Evolutionary conservation across 2,888 invertebrate genomes (phyloP).

Genomic region (Sarcophaga subvicina): DNA sequence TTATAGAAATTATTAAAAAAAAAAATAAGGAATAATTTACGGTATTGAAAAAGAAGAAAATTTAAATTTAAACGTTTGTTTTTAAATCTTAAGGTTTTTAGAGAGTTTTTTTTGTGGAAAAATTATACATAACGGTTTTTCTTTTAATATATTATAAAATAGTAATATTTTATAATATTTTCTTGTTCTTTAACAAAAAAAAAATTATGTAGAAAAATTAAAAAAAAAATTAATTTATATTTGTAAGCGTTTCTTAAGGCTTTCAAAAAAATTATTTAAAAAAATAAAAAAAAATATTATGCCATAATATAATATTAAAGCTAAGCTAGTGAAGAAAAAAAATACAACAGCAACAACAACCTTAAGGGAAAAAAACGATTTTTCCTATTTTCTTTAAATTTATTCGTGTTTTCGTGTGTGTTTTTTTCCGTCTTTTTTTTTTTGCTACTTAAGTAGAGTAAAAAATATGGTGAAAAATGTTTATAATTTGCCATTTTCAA

Average conservation of each 20-base stretch:
- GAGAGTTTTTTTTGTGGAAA: background rate
- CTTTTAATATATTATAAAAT: slow-evolving; percentile 1
- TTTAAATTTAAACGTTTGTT: no score
- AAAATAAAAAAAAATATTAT: slow-evolving; percentile 33
- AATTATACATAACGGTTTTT: slow-evolving; percentile 3
- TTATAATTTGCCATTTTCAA: slow-evolving; percentile 56
- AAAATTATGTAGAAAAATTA: background rate
- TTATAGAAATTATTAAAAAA: no score
- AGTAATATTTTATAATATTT: no score
- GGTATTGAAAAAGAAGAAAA: no score
- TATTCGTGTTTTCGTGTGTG: slow-evolving; percentile 6
- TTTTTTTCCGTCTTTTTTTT: no score
- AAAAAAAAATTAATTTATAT: slow-evolving; percentile 15
- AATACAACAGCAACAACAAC: slow-evolving; percentile 29
- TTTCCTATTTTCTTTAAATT: slow-evolving; percentile 39
- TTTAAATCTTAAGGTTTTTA: background rate
- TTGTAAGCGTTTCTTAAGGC: background rate
- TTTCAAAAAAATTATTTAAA: no score
- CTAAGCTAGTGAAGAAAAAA: slow-evolving; percentile 33
- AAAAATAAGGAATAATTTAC: no score
- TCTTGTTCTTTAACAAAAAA: background rate
- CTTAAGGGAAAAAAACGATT: slow-evolving; percentile 47
- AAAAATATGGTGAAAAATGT: slow-evolving; percentile 46
- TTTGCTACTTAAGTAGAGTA: background rate
- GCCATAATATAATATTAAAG: slow-evolving; percentile 59